Conservation (phyloP, 2,113 vertebrate species). For the Hemichromis elongatus region DNA sequence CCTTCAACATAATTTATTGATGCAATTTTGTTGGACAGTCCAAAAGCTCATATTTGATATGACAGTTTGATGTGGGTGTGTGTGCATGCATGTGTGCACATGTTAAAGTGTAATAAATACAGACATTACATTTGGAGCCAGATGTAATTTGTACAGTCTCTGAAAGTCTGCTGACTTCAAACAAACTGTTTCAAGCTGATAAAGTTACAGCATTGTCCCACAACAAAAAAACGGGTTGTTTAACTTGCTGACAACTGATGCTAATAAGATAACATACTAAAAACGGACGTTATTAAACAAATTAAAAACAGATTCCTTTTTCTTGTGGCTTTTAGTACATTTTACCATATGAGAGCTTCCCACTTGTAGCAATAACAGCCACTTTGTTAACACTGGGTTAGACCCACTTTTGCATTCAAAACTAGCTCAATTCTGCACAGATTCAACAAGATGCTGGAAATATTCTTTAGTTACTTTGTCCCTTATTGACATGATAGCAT, state of each 20-base stretch:
- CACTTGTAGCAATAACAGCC: neutral
- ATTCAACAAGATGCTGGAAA: neutral
- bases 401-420: neutral
- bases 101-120: constrained; percentile 20
- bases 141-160: neutral
- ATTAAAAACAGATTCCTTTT: neutral
- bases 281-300: neutral
- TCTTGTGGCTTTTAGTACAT: neutral
- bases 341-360: neutral
- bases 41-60: constrained; percentile 51
- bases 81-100: neutral
- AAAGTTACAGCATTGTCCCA: neutral
- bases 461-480: neutral
- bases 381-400: neutral
- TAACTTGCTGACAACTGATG: neutral
- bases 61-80: neutral
- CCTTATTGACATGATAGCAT: neutral
- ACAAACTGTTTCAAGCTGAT: neutral
- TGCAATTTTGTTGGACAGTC: constrained; percentile 59
- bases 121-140: constrained; percentile 1
- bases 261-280: neutral
- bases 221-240: neutral
- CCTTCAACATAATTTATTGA: constrained; percentile 67
- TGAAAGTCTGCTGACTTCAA: neutral
- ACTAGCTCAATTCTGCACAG: neutral